Conservation (phyloP, 2,113 vertebrate genomes). For the Tauraco erythrolophus region DNA sequence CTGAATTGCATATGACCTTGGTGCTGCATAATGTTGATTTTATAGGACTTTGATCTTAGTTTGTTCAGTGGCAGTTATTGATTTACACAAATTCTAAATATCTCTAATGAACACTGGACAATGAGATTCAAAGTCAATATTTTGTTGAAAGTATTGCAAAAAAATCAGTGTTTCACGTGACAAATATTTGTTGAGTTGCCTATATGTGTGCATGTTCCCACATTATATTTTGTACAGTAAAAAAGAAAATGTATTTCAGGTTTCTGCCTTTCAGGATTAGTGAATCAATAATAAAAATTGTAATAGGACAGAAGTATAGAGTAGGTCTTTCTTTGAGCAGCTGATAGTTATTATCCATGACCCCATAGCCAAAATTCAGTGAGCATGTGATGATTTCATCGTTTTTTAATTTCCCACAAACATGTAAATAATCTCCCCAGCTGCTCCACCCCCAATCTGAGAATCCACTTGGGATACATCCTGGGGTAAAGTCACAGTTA, state of each 20-base stretch:
- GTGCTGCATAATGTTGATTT: conserved; percentile 72
- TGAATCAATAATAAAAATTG: conserved; percentile 9
- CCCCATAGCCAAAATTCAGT: neutral
- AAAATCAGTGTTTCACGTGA: conserved; percentile 39
- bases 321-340: neutral
- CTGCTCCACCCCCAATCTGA: neutral
- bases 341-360: conserved; percentile 27
- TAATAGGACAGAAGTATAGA: neutral
- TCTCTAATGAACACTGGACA: conserved; percentile 59
- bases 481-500: neutral
- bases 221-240: neutral
- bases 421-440: neutral
- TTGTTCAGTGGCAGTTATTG: conserved; percentile 56
- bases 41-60: conserved; percentile 68
- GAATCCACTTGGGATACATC: neutral
- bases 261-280: conserved; percentile 9
- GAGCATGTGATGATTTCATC: conserved; percentile 12
- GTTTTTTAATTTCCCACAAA: neutral
- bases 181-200: conserved; percentile 40
- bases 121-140: conserved; percentile 64
- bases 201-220: conserved; percentile 38
- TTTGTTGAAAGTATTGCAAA: conserved; percentile 25
- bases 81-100: conserved; percentile 64
- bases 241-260: neutral
- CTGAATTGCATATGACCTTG: conserved; percentile 68